phyloP scores from a whole-genome alignment of 1,140 invertebrate species.

The Papilio machaon region DNA sequence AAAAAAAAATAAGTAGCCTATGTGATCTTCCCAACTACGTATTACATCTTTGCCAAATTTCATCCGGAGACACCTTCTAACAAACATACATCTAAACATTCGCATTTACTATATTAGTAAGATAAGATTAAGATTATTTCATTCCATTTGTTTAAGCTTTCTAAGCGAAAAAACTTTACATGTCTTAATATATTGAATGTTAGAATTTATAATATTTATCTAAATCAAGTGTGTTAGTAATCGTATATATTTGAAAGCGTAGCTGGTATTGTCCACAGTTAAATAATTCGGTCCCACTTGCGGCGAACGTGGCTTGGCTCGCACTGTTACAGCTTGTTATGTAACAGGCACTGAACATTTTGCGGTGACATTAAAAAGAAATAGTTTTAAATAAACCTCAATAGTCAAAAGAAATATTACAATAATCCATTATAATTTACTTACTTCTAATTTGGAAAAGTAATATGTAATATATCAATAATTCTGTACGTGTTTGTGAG shows the following conservation, averaged over 20 bases:
- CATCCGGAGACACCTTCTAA: no score
- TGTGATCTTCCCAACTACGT: no score
- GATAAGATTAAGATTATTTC: no score
- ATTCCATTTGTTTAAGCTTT: no score
- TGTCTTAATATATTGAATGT: neutral
- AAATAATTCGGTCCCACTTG: constrained; percentile 24
- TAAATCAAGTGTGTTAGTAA: neutral
- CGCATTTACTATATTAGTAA: no score
- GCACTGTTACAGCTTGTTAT: constrained; percentile 1
- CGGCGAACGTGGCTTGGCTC: constrained; percentile 9
- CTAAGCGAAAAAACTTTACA: no score
- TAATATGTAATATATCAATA: no score
- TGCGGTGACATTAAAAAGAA: neutral
- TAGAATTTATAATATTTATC: neutral
- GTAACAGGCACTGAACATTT: neutral
- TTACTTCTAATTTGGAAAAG: no score
- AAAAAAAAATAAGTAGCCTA: no score
- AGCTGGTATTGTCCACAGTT: constrained; percentile 6
- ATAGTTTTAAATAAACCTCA: neutral
- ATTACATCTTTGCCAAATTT: no score
- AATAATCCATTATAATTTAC: no score
- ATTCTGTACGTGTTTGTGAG: neutral
- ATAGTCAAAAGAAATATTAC: neutral
- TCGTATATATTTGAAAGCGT: neutral
- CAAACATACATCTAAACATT: no score